These are phyloP conservation scores for Etia nguti DNA, from an alignment of 2,113 vertebrate genomes.

Conservation along the genomic window DNA sequence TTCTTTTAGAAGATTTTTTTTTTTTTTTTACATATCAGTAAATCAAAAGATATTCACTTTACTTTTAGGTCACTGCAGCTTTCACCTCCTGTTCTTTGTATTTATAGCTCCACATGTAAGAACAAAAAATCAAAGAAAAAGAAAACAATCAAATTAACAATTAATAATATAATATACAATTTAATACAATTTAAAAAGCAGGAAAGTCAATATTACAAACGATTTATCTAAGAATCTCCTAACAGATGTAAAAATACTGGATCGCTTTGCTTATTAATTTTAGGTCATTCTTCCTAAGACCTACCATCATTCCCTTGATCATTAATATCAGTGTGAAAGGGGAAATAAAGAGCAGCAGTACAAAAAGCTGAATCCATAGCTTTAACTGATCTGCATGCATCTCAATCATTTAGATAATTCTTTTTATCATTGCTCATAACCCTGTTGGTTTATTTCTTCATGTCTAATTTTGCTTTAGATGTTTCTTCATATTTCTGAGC, in stretches of 20 bases:
- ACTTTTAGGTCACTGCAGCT: neutral
- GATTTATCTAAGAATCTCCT: rapidly evolving
- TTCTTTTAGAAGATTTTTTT: neutral
- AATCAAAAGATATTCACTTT: neutral
- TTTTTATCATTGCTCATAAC: neutral
- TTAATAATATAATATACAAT: neutral
- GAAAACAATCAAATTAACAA: neutral
- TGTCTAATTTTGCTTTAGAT: rapidly evolving
- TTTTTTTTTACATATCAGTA: rapidly evolving
- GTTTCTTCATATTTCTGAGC: neutral
- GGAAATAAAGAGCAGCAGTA: neutral
- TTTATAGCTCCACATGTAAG: rapidly evolving
- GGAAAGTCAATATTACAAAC: rapidly evolving
- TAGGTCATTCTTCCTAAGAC: too few species aligned
- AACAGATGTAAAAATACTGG: neutral
- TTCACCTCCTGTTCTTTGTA: rapidly evolving
- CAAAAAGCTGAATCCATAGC: neutral
- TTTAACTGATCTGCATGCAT: rapidly evolving
- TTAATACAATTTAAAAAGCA: rapidly evolving
- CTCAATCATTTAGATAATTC: neutral
- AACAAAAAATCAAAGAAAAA: neutral
- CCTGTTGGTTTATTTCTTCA: neutral
- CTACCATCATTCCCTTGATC: neutral
- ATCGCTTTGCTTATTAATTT: too few species aligned
- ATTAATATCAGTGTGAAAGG: neutral